Evolutionary conservation across 1,140 invertebrate species (phyloP), one percentile per base, ranked within the genome.

Genomic region (Lordiphosa mommai): DNA sequence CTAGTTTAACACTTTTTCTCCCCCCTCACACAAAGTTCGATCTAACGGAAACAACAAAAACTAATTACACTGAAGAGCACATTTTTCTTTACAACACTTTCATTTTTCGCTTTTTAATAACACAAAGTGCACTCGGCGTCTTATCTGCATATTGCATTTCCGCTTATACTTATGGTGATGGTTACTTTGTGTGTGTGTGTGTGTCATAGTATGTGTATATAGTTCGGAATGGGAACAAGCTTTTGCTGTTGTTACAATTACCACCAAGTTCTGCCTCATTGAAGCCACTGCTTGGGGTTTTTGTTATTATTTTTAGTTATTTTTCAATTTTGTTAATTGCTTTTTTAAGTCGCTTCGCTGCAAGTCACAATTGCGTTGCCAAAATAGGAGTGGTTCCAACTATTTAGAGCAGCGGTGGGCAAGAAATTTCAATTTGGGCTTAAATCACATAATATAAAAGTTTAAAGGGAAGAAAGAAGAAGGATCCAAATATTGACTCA

Each of bases 261-360:
- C 36, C 40, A 41, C 27, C 33, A 13, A 32, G 38, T 46, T 41
- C 47, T 41, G 44, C 27, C 13, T 37, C 47, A 43, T 48, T 53
- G 29, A 44, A 37, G 38, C 38, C 38, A 16, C 17, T 30, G 10
- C 10, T 7, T 33, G 12, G 29, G 16, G 10, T 30, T 32, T 33
- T 29, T 17, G 14, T 38, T 14, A 27, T 48, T 65, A 43, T 67
- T 30, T 52, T 29, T 46, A 27, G 36, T 30, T 7, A 29, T 49
- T 57, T 61, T 58, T 12, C 44, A 38, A 76, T 66, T 71, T 70
- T 58, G 60, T 36, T 76, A 76, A 76, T 76, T 76, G 55, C 34
- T 47, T 61, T 61, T 43, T 52, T 43, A 53, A 48, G 48, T 52
- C 20, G 10, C 17, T 20, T 14, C 23, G 27, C 32, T 49, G 36